Conservation (phyloP, 2,888 invertebrate genomes). For the Idaea dimidiata region DNA sequence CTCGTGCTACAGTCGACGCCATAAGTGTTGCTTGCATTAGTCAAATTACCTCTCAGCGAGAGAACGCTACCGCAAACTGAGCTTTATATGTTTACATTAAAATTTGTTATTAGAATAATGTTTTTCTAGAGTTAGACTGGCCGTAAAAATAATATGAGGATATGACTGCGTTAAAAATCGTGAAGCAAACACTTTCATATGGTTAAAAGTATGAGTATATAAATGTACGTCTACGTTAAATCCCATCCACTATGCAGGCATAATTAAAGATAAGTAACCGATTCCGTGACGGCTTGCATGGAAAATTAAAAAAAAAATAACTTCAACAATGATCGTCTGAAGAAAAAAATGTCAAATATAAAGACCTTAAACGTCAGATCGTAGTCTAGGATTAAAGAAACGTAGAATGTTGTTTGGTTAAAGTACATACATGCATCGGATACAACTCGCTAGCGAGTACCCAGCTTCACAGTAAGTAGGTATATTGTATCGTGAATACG, state of each 20-base stretch:
- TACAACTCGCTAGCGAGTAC: not conserved
- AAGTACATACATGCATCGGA: not conserved
- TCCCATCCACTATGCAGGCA: too few species aligned
- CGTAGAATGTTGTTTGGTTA: not conserved
- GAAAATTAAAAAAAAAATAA: too few species aligned
- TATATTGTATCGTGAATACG: not conserved
- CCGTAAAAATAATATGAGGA: not conserved
- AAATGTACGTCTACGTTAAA: too few species aligned
- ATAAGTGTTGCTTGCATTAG: slow-evolving; percentile 13
- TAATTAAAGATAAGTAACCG: too few species aligned
- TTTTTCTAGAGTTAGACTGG: not conserved
- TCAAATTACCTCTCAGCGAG: slow-evolving; percentile 6
- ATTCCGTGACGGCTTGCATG: too few species aligned
- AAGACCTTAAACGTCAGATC: too few species aligned
- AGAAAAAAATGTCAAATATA: too few species aligned
- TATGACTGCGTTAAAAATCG: not conserved
- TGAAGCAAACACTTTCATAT: not conserved
- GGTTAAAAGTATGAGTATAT: too few species aligned
- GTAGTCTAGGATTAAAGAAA: too few species aligned
- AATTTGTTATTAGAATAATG: slow-evolving; percentile 1
- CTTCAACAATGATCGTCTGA: too few species aligned
- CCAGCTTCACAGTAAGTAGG: not conserved
- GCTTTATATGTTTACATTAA: not conserved
- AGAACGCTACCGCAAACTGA: slow-evolving; percentile 1
- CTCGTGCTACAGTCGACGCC: slow-evolving; percentile 26